Conservation (phyloP, 2,888 invertebrate species). For the Papilio demoleus region DNA sequence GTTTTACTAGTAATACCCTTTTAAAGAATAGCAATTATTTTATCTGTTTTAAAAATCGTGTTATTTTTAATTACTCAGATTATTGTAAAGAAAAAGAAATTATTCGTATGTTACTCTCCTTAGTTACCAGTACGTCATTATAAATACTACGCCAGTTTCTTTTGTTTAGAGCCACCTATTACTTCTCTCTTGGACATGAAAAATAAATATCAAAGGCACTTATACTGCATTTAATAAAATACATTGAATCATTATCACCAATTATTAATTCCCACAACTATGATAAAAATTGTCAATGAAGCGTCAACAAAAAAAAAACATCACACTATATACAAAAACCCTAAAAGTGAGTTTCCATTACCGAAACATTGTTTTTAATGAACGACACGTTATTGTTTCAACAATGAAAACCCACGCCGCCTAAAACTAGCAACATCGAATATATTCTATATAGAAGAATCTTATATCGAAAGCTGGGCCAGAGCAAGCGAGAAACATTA, state of each 20-base stretch:
- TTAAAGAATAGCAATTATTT: constrained; percentile 35
- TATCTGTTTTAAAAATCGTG: constrained; percentile 22
- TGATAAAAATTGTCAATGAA: constrained; percentile 26
- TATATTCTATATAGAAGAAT: constrained; percentile 29
- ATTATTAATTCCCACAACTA: constrained; percentile 8
- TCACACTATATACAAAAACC: constrained; percentile 32
- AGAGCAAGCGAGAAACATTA: constrained; percentile 24
- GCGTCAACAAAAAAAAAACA: constrained; percentile 22
- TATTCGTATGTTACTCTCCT: no score
- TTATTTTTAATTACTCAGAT: constrained; percentile 33
- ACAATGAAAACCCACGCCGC: background rate
- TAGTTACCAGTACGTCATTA: no score
- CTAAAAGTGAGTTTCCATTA: background rate
- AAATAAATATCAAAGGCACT: constrained; percentile 36
- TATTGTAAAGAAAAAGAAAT: background rate
- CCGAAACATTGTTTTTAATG: background rate
- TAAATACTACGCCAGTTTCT: background rate
- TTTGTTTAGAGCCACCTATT: constrained; percentile 2
- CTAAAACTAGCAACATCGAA: constrained; percentile 40
- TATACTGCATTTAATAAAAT: constrained; percentile 32
- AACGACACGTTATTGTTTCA: no score
- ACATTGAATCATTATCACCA: constrained; percentile 36
- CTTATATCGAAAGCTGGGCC: constrained; percentile 18
- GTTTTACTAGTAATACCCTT: no score
- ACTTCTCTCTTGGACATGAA: constrained; percentile 22